Percentiles rank a stretch among this genome's conserved stretches.
Conservation (phyloP, 2,797 vertebrate species). For the Natrix natrix region DNA sequence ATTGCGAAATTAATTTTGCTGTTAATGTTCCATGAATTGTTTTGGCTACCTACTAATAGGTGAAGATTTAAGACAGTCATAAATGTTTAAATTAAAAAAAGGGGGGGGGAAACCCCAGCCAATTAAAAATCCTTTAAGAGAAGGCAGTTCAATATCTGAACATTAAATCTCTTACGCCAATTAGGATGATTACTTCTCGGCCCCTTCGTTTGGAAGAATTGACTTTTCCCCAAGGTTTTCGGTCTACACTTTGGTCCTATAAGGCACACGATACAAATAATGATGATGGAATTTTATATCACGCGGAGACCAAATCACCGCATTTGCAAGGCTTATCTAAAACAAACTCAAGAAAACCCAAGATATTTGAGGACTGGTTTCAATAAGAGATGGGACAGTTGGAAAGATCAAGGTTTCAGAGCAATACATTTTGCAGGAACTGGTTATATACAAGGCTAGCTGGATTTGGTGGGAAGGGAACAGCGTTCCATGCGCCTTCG, state of each 20-base stretch:
- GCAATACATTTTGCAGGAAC: background rate
- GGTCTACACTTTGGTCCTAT: background rate
- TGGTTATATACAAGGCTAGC: too few species aligned
- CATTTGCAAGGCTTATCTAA: background rate
- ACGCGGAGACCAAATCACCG: background rate
- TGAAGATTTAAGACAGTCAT: background rate
- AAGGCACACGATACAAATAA: background rate
- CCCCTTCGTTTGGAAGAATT: background rate
- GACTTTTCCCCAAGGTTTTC: background rate
- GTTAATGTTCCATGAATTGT: background rate
- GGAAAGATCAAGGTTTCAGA: background rate
- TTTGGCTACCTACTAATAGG: background rate
- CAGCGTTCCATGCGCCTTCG: too few species aligned
- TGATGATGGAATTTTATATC: background rate
- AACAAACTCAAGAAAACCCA: background rate
- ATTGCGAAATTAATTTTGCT: background rate
- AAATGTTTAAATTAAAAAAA: background rate
- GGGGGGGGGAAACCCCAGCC: too few species aligned
- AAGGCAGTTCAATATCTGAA: background rate
- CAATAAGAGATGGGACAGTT: background rate
- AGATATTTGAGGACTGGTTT: background rate
- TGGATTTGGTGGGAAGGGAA: too few species aligned
- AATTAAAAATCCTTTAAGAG: background rate
- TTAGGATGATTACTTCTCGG: background rate
- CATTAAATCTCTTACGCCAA: background rate